A percentile compares a stretch with the other conserved stretches of the same genome.
Evolutionary conservation across 2,113 vertebrate species (phyloP).

Genomic region (Columbina picui): DNA sequence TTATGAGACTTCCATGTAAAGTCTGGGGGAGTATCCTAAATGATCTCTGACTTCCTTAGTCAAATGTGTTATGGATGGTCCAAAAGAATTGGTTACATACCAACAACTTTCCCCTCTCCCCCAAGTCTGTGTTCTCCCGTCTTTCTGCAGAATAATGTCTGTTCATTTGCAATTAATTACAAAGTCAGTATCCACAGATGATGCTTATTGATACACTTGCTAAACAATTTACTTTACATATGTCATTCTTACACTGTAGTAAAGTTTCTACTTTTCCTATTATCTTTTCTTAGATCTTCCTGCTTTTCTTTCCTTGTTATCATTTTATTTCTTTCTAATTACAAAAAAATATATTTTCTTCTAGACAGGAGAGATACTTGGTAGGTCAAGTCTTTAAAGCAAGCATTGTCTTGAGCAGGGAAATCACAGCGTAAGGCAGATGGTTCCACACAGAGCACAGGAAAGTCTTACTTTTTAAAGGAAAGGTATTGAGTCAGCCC

Average conservation of each 20-base stretch:
- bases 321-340: neutral
- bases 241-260: neutral
- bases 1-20: neutral
- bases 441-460: neutral
- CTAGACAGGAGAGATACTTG: neutral
- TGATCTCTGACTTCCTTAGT: neutral
- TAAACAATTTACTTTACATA: neutral
- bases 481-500: neutral
- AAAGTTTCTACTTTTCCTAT: neutral
- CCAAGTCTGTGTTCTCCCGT: neutral
- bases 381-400: neutral
- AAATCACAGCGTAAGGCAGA: neutral
- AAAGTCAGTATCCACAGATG: neutral
- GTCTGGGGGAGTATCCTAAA: neutral
- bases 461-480: neutral
- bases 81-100: neutral
- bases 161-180: neutral
- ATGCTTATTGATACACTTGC: neutral
- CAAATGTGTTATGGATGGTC: neutral
- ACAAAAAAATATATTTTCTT: neutral
- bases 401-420: rapidly evolving
- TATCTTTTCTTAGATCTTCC: neutral
- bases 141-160: neutral
- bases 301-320: neutral
- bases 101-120: neutral